Evolutionary conservation across 1,140 invertebrate genomes (phyloP).

Genomic region (Drosophila pseudoobscura): DNA sequence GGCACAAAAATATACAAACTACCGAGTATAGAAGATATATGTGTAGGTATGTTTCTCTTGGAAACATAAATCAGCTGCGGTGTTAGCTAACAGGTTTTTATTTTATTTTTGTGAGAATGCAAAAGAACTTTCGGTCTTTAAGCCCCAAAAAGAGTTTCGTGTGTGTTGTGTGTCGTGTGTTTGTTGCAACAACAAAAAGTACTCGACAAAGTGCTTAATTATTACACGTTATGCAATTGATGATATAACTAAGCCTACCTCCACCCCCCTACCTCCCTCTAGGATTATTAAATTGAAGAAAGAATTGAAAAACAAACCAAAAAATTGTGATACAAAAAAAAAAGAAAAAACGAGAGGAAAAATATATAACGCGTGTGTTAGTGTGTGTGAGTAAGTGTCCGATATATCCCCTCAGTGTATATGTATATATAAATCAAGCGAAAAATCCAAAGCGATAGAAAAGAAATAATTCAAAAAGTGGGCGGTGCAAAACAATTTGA

Average conservation of each 20-base stretch:
- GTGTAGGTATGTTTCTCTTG: slow-evolving; percentile 15
- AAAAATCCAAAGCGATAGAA: slow-evolving; percentile 13
- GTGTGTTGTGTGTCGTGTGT: slow-evolving; percentile 6
- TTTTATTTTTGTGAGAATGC: slow-evolving; percentile 68
- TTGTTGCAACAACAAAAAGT: neutral
- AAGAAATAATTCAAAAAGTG: slow-evolving; percentile 42
- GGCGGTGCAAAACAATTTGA: slow-evolving; percentile 65
- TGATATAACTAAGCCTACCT: slow-evolving; percentile 13
- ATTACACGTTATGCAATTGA: slow-evolving; percentile 16
- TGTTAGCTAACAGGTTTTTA: slow-evolving; percentile 70
- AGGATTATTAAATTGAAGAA: slow-evolving; percentile 27
- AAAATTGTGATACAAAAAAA: slow-evolving; percentile 47
- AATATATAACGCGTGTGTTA: neutral
- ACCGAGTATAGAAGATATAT: slow-evolving; percentile 10
- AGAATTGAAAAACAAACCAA: slow-evolving; percentile 30
- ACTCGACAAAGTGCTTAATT: slow-evolving; percentile 36
- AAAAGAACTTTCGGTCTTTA: slow-evolving; percentile 47
- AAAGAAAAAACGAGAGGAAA: slow-evolving; percentile 2
- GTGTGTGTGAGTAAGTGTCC: neutral
- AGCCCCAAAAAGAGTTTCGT: neutral
- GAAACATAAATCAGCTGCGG: slow-evolving; percentile 72
- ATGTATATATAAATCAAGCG: slow-evolving; percentile 19
- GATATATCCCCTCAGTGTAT: slow-evolving; percentile 25
- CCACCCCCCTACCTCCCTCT: neutral
- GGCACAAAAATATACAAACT: slow-evolving; percentile 25